Percentiles rank a stretch among this genome's conserved stretches.
phyloP scores from a whole-genome alignment of 1,140 invertebrate species.

The Catajapyx aquilonaris region DNA sequence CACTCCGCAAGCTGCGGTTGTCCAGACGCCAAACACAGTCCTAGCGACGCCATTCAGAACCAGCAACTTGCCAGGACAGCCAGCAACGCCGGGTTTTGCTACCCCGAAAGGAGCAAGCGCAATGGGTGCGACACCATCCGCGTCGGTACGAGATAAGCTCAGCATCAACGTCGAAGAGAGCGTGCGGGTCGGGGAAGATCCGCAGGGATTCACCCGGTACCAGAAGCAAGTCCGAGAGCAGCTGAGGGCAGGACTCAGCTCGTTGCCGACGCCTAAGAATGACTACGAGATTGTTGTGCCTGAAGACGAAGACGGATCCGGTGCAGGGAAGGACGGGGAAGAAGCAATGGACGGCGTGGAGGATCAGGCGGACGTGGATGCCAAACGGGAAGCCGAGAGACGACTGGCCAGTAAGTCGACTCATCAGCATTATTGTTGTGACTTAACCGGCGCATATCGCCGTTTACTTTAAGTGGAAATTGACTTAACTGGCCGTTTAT shows the following conservation, averaged over 20 bases:
- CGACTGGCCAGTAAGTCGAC: conserved; percentile 30
- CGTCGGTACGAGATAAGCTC: conserved; percentile 76
- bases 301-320: conserved; percentile 49
- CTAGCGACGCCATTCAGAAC: conserved; percentile 78
- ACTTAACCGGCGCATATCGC: no score
- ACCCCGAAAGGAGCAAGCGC: conserved; percentile 18
- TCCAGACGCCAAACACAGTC: conserved; percentile 86
- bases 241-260: conserved; percentile 47
- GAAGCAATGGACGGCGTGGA: conserved; percentile 27
- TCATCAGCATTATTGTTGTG: no score
- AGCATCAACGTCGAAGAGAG: conserved; percentile 80
- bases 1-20: conserved; percentile 43
- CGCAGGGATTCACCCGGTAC: conserved; percentile 32
- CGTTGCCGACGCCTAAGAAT: conserved; percentile 76
- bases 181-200: conserved; percentile 39
- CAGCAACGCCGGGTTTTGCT: conserved; percentile 23
- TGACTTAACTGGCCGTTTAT: no score
- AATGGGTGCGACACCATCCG: conserved; percentile 27
- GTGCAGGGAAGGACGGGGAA: conserved; percentile 17
- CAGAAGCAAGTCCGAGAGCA: conserved; percentile 50
- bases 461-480: no score
- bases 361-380: conserved; percentile 82
- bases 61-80: no score
- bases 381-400: conserved; percentile 34
- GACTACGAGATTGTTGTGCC: conserved; percentile 98